These are phyloP conservation scores for Phyllostomus hastatus DNA, from an alignment of 2,113 vertebrate species.

Conservation along the genomic window DNA sequence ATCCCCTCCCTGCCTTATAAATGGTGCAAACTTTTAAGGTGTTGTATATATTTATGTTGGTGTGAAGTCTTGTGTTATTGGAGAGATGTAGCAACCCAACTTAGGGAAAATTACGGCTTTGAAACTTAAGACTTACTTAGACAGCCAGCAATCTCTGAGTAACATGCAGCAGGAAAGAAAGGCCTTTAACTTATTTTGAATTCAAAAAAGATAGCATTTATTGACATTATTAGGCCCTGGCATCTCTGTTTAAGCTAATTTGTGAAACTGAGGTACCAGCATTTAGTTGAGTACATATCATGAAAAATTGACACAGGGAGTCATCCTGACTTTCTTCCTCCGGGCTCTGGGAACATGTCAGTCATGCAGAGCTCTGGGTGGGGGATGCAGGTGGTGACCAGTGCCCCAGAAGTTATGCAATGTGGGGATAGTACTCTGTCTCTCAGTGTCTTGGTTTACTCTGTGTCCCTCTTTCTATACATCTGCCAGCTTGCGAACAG, in stretches of 20 bases:
- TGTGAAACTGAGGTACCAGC: neutral
- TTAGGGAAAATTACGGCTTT: neutral
- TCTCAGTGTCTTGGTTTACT: neutral
- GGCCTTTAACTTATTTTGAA: neutral
- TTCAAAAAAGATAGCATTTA: neutral
- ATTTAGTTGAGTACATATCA: neutral
- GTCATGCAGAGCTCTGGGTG: neutral
- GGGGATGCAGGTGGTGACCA: neutral
- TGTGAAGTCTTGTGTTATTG: neutral
- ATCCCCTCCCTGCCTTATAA: neutral
- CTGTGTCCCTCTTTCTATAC: neutral
- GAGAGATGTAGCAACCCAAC: neutral
- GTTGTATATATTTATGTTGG: neutral
- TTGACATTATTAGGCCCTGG: neutral
- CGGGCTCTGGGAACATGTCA: neutral
- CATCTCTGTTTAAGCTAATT: neutral
- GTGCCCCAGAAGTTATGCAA: neutral
- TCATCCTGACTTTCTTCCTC: neutral
- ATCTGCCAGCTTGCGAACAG: neutral
- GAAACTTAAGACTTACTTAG: neutral
- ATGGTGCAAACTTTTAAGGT: neutral
- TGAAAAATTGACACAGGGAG: neutral
- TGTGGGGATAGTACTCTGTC: neutral
- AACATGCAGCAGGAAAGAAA: neutral
- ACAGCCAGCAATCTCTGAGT: neutral